phyloP scores from a whole-genome alignment of 2,113 vertebrate species.

The Oncorhynchus gorbuscha region DNA sequence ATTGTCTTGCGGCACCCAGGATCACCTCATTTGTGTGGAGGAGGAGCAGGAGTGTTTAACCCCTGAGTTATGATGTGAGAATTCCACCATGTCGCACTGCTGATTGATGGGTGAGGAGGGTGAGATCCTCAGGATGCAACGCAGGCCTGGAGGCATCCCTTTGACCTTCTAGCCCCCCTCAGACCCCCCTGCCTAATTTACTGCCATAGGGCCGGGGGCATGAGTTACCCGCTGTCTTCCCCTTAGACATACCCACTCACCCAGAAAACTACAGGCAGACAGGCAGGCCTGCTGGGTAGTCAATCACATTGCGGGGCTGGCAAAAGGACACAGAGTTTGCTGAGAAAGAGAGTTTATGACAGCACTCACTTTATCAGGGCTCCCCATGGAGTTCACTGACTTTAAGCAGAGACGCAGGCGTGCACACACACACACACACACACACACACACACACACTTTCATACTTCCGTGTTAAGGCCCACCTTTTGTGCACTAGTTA shows the following conservation, averaged over 20 bases:
- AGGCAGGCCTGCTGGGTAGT: slow-evolving; percentile 21
- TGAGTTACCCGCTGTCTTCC: slow-evolving; percentile 57
- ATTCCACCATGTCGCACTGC: slow-evolving; percentile 22
- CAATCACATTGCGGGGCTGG: slow-evolving; percentile 35
- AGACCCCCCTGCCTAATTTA: slow-evolving; percentile 51
- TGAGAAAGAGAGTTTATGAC: slow-evolving; percentile 45
- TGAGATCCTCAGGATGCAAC: slow-evolving; percentile 32
- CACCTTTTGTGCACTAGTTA: no score
- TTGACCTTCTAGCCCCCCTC: slow-evolving; percentile 4
- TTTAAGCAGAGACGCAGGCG: neutral
- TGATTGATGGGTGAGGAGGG: slow-evolving; percentile 51
- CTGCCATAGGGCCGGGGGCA: slow-evolving; percentile 28
- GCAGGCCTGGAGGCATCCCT: slow-evolving; percentile 17
- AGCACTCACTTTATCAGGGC: slow-evolving; percentile 32
- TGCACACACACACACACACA: neutral
- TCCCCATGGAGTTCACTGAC: slow-evolving; percentile 26
- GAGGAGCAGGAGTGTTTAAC: slow-evolving; percentile 8
- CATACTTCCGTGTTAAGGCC: no score
- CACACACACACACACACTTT: neutral
- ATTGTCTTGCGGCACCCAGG: slow-evolving; percentile 3
- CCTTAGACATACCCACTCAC: slow-evolving; percentile 40
- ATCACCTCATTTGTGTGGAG: slow-evolving; percentile 10
- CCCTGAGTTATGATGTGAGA: slow-evolving; percentile 39
- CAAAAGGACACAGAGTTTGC: slow-evolving; percentile 27
- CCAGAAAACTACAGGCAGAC: slow-evolving; percentile 47